These are phyloP conservation scores for Troglohyphantes excavatus DNA, from an alignment of 2,888 invertebrate genomes.

Conservation along the genomic window DNA sequence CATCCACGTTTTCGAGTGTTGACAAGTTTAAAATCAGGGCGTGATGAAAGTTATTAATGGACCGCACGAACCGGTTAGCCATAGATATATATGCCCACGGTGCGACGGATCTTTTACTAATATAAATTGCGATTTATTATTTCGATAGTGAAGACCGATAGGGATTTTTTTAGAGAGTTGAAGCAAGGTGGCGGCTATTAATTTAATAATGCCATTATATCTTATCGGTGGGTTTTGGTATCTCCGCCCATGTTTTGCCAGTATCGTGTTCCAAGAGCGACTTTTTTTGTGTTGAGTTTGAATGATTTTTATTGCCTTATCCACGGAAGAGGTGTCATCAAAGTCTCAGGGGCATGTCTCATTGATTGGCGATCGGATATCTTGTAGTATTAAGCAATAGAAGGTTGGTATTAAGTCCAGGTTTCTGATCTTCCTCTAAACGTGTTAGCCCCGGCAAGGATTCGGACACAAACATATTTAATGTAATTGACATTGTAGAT, in stretches of 20 bases:
- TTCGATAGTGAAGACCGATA: background rate
- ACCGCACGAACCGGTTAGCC: background rate
- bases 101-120: background rate
- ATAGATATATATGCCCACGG: background rate
- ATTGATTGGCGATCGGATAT: too few species aligned
- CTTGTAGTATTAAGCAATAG: too few species aligned
- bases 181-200: conserved; percentile 44
- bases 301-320: background rate
- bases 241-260: background rate
- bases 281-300: background rate
- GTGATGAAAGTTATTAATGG: background rate
- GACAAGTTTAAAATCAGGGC: conserved; percentile 9
- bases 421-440: too few species aligned
- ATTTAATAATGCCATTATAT: conserved; percentile 62
- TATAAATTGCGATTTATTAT: conserved; percentile 5
- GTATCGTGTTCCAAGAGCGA: background rate
- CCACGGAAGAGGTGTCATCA: too few species aligned
- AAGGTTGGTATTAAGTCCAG: too few species aligned
- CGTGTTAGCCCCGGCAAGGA: too few species aligned
- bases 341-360: too few species aligned
- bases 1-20: background rate
- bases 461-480: too few species aligned
- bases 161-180: background rate
- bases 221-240: background rate
- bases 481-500: too few species aligned